These are phyloP conservation scores for Plectus sambesii DNA, from an alignment of 1,140 invertebrate species.

Conservation along the genomic window DNA sequence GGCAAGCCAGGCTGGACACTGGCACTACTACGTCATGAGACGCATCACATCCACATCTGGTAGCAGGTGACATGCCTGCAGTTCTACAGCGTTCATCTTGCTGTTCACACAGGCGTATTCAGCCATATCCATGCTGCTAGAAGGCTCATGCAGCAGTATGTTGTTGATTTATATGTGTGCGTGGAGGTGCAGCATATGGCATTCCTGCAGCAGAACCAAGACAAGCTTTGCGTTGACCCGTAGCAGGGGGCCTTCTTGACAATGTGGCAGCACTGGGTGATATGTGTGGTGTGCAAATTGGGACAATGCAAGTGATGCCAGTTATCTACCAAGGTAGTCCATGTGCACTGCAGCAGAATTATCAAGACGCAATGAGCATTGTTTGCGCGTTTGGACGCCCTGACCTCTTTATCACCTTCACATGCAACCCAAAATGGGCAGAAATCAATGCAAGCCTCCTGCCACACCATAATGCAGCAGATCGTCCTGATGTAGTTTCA, in stretches of 20 bases:
- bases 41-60: too few species aligned
- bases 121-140: conserved; percentile 13
- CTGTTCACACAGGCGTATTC: conserved; percentile 8
- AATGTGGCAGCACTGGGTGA: conserved; percentile 6
- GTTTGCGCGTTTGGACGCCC: conserved; percentile 43
- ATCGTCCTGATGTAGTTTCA: conserved; percentile 34
- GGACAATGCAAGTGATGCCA: conserved; percentile 11
- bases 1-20: too few species aligned
- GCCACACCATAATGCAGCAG: conserved; percentile 20
- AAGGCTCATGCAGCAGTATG: conserved; percentile 18
- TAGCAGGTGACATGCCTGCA: too few species aligned
- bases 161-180: conserved; percentile 10
- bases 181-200: conserved; percentile 16
- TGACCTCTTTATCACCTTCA: conserved; percentile 35
- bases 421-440: conserved; percentile 32
- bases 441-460: conserved; percentile 39
- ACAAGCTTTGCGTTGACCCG: background rate
- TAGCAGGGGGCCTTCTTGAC: conserved; percentile 5
- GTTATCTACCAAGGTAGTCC: conserved; percentile 11
- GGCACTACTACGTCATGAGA: too few species aligned
- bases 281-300: background rate
- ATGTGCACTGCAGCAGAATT: conserved; percentile 40
- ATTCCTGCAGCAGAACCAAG: conserved; percentile 16
- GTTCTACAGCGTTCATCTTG: too few species aligned
- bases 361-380: conserved; percentile 51